Percentiles rank a stretch among this genome's conserved stretches.
phyloP scores from a whole-genome alignment of 2,888 invertebrate genomes.

The Leucania comma region DNA sequence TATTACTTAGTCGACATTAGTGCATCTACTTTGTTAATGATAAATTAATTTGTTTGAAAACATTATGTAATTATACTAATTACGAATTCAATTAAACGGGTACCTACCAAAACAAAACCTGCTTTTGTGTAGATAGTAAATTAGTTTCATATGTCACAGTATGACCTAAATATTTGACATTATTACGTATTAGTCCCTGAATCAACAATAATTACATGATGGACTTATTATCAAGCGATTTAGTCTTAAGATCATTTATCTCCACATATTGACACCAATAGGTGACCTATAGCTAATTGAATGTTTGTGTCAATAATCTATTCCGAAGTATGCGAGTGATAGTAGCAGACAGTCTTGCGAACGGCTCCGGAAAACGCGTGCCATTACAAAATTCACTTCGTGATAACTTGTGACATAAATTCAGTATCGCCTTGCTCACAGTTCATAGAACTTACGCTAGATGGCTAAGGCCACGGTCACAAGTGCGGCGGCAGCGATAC shows the following conservation, averaged over 20 bases:
- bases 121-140: constrained; percentile 12
- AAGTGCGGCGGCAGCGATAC: constrained; percentile 47
- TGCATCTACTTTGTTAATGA: constrained; percentile 12
- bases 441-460: constrained; percentile 87
- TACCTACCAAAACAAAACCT: constrained; percentile 1
- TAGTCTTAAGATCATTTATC: constrained; percentile 27
- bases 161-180: constrained; percentile 40
- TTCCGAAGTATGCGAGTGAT: constrained; percentile 16
- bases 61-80: constrained; percentile 10
- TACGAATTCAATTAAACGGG: constrained; percentile 22
- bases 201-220: constrained; percentile 21
- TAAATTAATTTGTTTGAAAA: constrained; percentile 10
- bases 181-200: neutral
- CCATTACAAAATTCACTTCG: constrained; percentile 85
- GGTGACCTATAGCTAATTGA: constrained; percentile 59
- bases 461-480: constrained; percentile 55
- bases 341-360: constrained; percentile 52
- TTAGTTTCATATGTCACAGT: constrained; percentile 12
- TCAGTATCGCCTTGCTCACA: constrained; percentile 80
- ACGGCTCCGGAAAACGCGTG: constrained; percentile 80
- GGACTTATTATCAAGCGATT: constrained; percentile 22
- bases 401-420: constrained; percentile 87
- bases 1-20: constrained; percentile 2
- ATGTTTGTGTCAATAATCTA: constrained; percentile 38
- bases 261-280: constrained; percentile 39